Evolutionary conservation across 2,888 invertebrate species (phyloP).

Genomic region (Heliconius ismenius): DNA sequence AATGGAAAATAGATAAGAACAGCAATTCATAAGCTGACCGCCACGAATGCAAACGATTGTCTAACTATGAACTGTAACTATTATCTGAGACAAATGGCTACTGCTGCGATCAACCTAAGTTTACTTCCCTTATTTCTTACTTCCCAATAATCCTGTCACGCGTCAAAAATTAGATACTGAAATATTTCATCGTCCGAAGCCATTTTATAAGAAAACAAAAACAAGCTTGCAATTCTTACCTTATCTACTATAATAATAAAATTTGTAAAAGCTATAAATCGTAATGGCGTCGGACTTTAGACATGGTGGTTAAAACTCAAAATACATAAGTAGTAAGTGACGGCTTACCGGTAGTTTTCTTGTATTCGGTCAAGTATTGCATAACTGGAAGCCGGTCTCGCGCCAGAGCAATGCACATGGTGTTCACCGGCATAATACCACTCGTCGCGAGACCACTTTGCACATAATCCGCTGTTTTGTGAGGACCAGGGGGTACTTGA

Average conservation of each 20-base stretch:
- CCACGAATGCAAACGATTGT: constrained; percentile 32
- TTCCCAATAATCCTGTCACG: neutral
- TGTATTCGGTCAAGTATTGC: constrained; percentile 57
- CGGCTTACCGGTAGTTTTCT: constrained; percentile 56
- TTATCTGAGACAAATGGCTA: constrained; percentile 67
- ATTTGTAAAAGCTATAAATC: neutral
- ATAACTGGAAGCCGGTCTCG: constrained; percentile 63
- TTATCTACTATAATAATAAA: neutral
- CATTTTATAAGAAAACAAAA: constrained; percentile 5
- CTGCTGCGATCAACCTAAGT: constrained; percentile 45
- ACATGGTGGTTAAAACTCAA: constrained; percentile 12
- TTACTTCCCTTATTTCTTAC: neutral
- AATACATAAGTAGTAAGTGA: constrained; percentile 34
- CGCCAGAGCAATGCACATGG: constrained; percentile 57
- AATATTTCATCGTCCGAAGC: neutral
- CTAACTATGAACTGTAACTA: constrained; percentile 52
- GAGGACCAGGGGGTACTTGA: constrained; percentile 45
- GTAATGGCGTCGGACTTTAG: constrained; percentile 5
- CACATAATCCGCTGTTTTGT: constrained; percentile 47
- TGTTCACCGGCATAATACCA: constrained; percentile 53
- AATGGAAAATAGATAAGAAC: constrained; percentile 46
- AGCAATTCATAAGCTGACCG: constrained; percentile 47
- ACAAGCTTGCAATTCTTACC: neutral
- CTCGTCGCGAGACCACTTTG: constrained; percentile 46
- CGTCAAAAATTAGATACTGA: neutral